Base-by-base conservation (phyloP, 2,797 vertebrate genomes). In the Telmatherina bonti region DNA sequence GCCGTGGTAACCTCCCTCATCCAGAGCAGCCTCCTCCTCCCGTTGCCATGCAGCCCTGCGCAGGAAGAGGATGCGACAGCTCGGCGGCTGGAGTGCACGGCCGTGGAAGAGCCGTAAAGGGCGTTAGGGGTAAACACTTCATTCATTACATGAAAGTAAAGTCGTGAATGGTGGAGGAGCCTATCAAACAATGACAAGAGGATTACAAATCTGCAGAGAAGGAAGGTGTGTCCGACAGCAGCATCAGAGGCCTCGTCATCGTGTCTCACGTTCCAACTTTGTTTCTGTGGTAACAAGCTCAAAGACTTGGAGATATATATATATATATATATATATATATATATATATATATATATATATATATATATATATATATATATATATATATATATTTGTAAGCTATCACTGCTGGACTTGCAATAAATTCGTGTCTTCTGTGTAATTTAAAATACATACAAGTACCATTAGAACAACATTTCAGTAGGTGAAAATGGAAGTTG, bases 31-130 rank as follows among this genome's bases (percentile, higher is more conserved):
- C 83, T 84, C 86, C 85, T 79, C 90, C 87, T 85, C 81, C 83
- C 84, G 93, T 93, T 93, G 90, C 90, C 91, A 92, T 87, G 91
- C 91, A 91, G 92, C 85, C 73, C 83, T 54, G 76, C 70, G 65
- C 74, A 73, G 73, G 74, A 58, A 70, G 74, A 76, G 64, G 83
- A 90, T 89, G 86, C 82, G 79, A 87, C 87, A 87, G 71, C 45
- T 43, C 70, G 61, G 59, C 24, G 45, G 60, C 65, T 18, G 45
- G 22, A n/a, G 58, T 26, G 65, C 58, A 27, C 47, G 29, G 52
- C 62, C 35, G 59, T 15, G 15, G 30, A 61, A 41, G 47, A 67
- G 16, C 33, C 51, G 5, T 5, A 0, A 27, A 53, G 16, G 3
- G 26, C n/a, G 33, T 13, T 35, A 7, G 33, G 31, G 33, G 31